These are phyloP conservation scores for Lapara coniferarum DNA, from an alignment of 2,888 invertebrate species.

Conservation along the genomic window DNA sequence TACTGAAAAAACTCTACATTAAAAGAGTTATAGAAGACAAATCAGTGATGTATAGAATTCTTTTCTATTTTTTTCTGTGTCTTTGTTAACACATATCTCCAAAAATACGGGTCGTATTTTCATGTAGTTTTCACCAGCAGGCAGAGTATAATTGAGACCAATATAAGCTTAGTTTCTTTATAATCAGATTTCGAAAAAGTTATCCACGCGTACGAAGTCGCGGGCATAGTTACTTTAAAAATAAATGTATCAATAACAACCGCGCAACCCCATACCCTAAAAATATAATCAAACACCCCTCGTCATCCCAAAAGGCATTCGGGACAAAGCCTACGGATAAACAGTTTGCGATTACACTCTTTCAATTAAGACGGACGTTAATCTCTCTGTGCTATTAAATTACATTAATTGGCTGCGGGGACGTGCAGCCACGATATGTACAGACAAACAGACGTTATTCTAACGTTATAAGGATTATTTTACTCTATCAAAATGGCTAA, in stretches of 20 bases:
- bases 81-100: too few relatives aligned
- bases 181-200: too few relatives aligned
- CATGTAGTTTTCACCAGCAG: too few relatives aligned
- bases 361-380: slow-evolving; percentile 77
- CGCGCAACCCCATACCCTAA: slow-evolving; percentile 8
- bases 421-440: slow-evolving; percentile 34
- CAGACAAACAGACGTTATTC: slow-evolving; percentile 21
- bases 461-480: slow-evolving; percentile 48
- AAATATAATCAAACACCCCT: slow-evolving; percentile 20
- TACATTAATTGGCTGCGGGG: slow-evolving; percentile 79
- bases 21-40: too few relatives aligned
- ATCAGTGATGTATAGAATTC: too few relatives aligned
- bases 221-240: neutral
- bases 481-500: slow-evolving; percentile 37
- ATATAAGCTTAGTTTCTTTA: too few relatives aligned
- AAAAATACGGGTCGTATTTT: too few relatives aligned
- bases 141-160: neutral
- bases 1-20: too few relatives aligned
- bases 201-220: too few relatives aligned
- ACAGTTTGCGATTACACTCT: slow-evolving; percentile 63
- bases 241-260: neutral
- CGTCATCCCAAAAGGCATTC: slow-evolving; percentile 11
- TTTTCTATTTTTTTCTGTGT: too few relatives aligned
- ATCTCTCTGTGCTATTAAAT: slow-evolving; percentile 80
- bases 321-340: slow-evolving; percentile 20